These are phyloP conservation scores for Myopa tessellatipennis DNA, from an alignment of 2,888 invertebrate species.

Conservation along the genomic window DNA sequence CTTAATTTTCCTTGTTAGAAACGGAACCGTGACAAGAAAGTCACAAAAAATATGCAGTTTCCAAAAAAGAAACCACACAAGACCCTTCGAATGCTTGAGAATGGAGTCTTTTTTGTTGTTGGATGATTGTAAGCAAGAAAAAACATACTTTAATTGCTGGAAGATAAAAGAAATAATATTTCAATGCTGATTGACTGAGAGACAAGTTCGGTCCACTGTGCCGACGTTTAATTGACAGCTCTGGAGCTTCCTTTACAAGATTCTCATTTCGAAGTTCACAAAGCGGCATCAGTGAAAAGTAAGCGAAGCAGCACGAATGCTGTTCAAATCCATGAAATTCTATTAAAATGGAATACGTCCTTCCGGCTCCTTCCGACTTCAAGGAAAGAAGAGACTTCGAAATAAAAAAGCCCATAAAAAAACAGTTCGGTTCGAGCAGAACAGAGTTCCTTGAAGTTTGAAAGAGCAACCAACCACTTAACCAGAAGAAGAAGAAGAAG, in stretches of 20 bases:
- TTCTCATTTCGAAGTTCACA: conserved; percentile 59
- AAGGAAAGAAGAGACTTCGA: neutral
- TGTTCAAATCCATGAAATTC: conserved; percentile 35
- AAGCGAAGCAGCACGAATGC: conserved; percentile 16
- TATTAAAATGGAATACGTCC: conserved; percentile 8
- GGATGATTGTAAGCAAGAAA: too few species aligned
- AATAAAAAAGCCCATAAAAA: neutral
- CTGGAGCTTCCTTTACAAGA: conserved; percentile 41
- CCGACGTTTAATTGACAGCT: neutral
- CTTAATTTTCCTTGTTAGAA: conserved; percentile 47
- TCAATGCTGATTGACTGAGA: neutral
- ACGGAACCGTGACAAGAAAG: conserved; percentile 5
- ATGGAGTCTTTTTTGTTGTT: neutral
- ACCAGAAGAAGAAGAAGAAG: conserved; percentile 8
- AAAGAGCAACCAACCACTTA: conserved; percentile 30
- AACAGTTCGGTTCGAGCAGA: neutral
- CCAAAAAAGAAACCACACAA: neutral
- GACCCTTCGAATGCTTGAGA: too few species aligned
- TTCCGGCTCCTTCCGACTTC: neutral
- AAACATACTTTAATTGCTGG: too few species aligned
- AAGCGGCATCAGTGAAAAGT: conserved; percentile 23
- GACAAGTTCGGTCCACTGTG: neutral
- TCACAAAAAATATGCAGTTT: neutral
- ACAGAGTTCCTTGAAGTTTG: neutral
- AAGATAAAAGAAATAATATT: neutral